These are phyloP conservation scores for Syngnathus acus DNA, from an alignment of 2,797 vertebrate genomes.

Conservation along the genomic window DNA sequence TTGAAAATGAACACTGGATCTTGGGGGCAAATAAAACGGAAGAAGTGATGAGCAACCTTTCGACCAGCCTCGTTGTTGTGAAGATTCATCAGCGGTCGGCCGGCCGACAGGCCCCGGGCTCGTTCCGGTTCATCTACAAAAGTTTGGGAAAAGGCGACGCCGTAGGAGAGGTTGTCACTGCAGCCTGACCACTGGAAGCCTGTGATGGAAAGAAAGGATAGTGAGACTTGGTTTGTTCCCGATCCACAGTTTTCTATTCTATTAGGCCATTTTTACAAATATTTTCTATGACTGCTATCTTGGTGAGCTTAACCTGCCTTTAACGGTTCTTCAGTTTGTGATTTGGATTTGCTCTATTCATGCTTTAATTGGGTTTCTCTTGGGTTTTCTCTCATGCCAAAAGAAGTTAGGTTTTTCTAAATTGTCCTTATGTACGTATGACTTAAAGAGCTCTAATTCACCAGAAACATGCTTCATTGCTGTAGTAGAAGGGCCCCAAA, in stretches of 20 bases:
- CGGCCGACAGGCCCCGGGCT: constrained; percentile 64
- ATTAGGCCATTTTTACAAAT: background rate
- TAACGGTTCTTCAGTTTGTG: background rate
- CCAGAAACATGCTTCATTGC: too few species aligned
- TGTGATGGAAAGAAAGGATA: constrained; percentile 24
- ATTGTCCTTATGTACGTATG: too few species aligned
- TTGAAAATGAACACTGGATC: background rate
- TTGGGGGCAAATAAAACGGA: background rate
- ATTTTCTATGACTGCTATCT: background rate
- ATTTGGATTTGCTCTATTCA: background rate
- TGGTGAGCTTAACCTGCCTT: background rate
- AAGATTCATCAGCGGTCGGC: constrained; percentile 69
- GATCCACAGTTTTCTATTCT: background rate
- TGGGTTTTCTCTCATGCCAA: too few species aligned
- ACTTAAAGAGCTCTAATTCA: too few species aligned
- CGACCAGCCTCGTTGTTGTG: constrained; percentile 75
- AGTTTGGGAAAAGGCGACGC: constrained; percentile 75
- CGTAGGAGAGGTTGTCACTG: constrained; percentile 75
- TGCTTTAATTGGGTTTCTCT: too few species aligned
- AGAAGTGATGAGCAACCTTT: constrained; percentile 51
- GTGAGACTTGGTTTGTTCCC: too few species aligned
- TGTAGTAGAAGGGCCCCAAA: too few species aligned
- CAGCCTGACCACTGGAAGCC: constrained; percentile 80
- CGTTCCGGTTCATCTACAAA: constrained; percentile 75
- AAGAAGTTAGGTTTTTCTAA: too few species aligned